Evolutionary conservation across 2,797 vertebrate species (phyloP).

Genomic region (Pteronotus mesoamericanus): DNA sequence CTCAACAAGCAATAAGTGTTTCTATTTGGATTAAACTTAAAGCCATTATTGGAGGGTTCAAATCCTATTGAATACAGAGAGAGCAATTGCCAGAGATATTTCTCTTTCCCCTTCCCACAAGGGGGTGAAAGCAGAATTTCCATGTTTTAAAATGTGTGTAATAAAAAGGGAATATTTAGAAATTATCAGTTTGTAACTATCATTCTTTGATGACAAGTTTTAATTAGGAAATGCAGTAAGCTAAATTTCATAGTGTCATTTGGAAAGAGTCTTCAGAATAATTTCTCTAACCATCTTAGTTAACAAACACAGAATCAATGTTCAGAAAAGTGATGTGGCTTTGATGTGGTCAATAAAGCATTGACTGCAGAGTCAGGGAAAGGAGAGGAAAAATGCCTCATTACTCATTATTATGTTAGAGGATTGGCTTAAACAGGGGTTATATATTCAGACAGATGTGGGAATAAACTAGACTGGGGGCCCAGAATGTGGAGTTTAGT

Average conservation of each 20-base stretch:
- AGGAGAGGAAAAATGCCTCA: not conserved
- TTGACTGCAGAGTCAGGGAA: not conserved
- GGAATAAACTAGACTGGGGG: not conserved
- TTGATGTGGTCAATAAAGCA: not conserved
- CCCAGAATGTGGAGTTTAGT: not conserved
- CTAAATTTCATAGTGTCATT: not conserved
- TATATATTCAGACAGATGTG: not conserved
- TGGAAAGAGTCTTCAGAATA: not conserved
- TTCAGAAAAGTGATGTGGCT: not conserved
- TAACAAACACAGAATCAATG: not conserved
- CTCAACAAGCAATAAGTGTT: constrained; percentile 30
- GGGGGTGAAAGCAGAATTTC: constrained; percentile 14
- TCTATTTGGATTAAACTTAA: constrained; percentile 37
- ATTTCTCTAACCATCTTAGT: not conserved
- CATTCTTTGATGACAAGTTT: not conserved
- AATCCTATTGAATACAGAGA: not conserved
- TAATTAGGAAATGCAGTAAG: constrained; percentile 1
- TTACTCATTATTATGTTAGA: not conserved
- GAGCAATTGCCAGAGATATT: not conserved
- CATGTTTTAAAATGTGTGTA: constrained; percentile 11
- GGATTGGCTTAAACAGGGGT: not conserved
- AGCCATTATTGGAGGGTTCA: not conserved
- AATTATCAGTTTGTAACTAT: constrained; percentile 15
- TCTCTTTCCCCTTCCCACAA: not conserved
- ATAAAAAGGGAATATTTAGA: not conserved